A percentile compares a stretch with the other conserved stretches of the same genome.
These are phyloP conservation scores for Brachionichthys hirsutus DNA, from an alignment of 2,113 vertebrate genomes.

Conservation along the genomic window DNA sequence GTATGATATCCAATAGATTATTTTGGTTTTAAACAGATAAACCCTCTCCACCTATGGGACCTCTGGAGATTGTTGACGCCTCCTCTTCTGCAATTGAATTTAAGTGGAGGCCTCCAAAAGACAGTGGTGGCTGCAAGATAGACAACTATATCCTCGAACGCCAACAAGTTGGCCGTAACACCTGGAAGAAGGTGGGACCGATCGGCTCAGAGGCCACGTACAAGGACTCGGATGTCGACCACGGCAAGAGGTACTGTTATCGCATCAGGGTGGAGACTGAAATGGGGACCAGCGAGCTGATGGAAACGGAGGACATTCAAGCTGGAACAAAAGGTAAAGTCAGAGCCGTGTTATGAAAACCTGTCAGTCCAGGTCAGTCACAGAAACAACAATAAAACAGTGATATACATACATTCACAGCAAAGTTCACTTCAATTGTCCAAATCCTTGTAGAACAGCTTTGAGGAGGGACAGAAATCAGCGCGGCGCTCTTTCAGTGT, in stretches of 20 bases:
- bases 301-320: slow-evolving; percentile 87
- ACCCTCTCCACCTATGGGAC: slow-evolving; percentile 85
- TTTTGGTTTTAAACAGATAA: slow-evolving; percentile 74
- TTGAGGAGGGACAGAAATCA: neutral
- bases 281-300: slow-evolving; percentile 80
- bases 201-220: slow-evolving; percentile 73
- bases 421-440: neutral
- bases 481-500: too few relatives aligned
- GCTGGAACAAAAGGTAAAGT: slow-evolving; percentile 83
- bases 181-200: slow-evolving; percentile 86
- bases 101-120: slow-evolving; percentile 84
- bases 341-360: neutral
- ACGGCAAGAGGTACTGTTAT: slow-evolving; percentile 86
- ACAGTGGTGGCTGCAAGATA: slow-evolving; percentile 84
- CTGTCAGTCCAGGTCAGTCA: too few relatives aligned
- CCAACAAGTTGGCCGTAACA: slow-evolving; percentile 82
- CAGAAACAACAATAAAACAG: too few relatives aligned
- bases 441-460: neutral
- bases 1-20: neutral
- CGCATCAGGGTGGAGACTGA: slow-evolving; percentile 83
- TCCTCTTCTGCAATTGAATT: slow-evolving; percentile 74
- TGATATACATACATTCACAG: too few relatives aligned
- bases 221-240: slow-evolving; percentile 81
- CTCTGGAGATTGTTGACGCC: slow-evolving; percentile 81
- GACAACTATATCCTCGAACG: slow-evolving; percentile 83